Percentiles rank a stretch among this genome's conserved stretches.
These are phyloP conservation scores for Hiodon alosoides DNA, from an alignment of 2,113 vertebrate genomes.

Conservation along the genomic window DNA sequence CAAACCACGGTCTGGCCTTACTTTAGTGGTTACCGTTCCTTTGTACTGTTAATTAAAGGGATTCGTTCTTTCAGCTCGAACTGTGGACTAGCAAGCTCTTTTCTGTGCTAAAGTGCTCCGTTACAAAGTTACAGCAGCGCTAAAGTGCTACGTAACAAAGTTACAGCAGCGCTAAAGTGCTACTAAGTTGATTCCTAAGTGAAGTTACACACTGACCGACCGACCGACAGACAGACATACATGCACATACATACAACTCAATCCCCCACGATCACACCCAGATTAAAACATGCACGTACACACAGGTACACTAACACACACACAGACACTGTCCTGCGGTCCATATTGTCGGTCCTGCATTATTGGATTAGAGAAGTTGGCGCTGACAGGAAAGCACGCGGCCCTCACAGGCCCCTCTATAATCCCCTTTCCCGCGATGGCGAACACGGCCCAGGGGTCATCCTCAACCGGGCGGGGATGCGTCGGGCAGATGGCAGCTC, in stretches of 20 bases:
- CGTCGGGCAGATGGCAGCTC: neutral
- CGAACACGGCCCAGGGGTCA: neutral
- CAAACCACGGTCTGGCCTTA: too few species aligned
- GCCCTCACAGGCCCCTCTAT: neutral
- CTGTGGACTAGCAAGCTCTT: too few species aligned
- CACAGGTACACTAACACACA: slow-evolving; percentile 1
- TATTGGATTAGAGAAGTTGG: slow-evolving; percentile 50
- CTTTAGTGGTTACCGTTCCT: too few species aligned
- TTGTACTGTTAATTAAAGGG: too few species aligned
- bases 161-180: too few species aligned
- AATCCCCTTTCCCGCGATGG: slow-evolving; percentile 8
- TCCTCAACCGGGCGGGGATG: neutral
- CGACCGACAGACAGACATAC: neutral
- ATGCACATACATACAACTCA: neutral
- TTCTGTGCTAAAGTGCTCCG: too few species aligned
- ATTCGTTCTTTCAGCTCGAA: too few species aligned
- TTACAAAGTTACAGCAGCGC: too few species aligned
- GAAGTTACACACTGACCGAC: neutral
- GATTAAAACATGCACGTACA: neutral
- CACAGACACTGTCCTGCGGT: slow-evolving; percentile 4
- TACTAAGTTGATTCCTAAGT: too few species aligned
- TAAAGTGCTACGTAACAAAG: too few species aligned
- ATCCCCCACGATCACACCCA: too few species aligned
- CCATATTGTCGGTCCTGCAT: slow-evolving; percentile 30
- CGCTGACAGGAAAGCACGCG: slow-evolving; percentile 28